Percentiles rank a stretch among this genome's conserved stretches.
These are phyloP conservation scores for Irena cyanogastra DNA, from an alignment of 2,113 vertebrate species.

Conservation along the genomic window DNA sequence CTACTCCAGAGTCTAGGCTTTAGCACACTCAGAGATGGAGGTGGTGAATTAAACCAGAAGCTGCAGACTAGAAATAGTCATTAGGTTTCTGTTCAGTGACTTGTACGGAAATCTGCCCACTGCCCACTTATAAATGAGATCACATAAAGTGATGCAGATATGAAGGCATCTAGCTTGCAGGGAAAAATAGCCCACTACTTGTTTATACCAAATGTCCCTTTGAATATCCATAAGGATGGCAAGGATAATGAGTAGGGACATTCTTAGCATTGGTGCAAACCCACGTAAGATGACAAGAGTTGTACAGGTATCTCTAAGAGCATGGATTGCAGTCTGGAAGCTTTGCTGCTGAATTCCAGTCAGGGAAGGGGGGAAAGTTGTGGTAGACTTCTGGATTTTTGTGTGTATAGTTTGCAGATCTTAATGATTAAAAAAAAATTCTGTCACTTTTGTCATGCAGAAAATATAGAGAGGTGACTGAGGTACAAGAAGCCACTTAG, in stretches of 20 bases:
- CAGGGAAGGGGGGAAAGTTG: background rate
- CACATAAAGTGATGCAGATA: background rate
- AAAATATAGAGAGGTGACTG: background rate
- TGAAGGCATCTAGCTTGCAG: background rate
- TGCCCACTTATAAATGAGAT: background rate
- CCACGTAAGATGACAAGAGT: accelerated
- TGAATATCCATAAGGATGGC: background rate
- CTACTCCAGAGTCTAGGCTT: background rate
- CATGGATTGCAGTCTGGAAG: background rate
- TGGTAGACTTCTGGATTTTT: background rate
- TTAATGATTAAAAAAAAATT: background rate
- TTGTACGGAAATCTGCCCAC: background rate
- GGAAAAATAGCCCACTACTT: background rate
- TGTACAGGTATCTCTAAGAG: background rate
- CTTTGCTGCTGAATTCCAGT: background rate
- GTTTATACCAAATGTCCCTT: background rate
- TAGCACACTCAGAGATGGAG: background rate
- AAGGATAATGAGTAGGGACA: background rate
- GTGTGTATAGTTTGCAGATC: background rate
- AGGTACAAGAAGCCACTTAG: background rate
- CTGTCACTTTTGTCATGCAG: background rate
- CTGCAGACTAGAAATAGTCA: background rate
- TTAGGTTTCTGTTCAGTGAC: background rate
- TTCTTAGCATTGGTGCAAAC: background rate
- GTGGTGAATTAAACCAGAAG: background rate